phyloP scores from a whole-genome alignment of 2,113 vertebrate genomes.

The Budorcas taxicolor region DNA sequence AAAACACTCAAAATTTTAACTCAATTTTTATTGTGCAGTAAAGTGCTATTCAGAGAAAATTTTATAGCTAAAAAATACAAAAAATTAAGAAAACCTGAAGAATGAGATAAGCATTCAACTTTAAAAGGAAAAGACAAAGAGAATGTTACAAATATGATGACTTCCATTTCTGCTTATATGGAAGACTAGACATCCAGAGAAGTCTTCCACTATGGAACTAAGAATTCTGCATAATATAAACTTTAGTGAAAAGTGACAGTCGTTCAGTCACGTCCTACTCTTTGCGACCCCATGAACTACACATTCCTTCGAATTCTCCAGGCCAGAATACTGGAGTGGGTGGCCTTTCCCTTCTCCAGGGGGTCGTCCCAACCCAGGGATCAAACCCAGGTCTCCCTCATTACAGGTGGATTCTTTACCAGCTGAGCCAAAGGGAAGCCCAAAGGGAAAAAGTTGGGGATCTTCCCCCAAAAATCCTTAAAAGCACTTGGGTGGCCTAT shows the following conservation, averaged over 20 bases:
- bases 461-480: not conserved
- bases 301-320: not conserved
- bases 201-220: not conserved
- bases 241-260: not conserved
- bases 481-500: not conserved
- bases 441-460: not conserved
- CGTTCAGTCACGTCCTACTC: not conserved
- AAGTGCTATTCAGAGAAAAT: not conserved
- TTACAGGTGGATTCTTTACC: not conserved
- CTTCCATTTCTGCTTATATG: not conserved
- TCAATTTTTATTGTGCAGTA: not conserved
- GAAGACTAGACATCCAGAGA: not conserved
- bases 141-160: not conserved
- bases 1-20: not conserved
- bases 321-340: not conserved
- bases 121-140: not conserved
- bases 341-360: not conserved
- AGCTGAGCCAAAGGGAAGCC: not conserved
- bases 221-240: not conserved
- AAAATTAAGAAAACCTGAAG: not conserved
- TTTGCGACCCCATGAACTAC: not conserved
- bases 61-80: constrained; percentile 15
- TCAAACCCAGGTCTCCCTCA: not conserved
- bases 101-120: not conserved
- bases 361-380: not conserved